A percentile compares a stretch with the other conserved stretches of the same genome.
These are phyloP conservation scores for Rhinolophus sinicus DNA, from an alignment of 2,113 vertebrate species.

Conservation along the genomic window DNA sequence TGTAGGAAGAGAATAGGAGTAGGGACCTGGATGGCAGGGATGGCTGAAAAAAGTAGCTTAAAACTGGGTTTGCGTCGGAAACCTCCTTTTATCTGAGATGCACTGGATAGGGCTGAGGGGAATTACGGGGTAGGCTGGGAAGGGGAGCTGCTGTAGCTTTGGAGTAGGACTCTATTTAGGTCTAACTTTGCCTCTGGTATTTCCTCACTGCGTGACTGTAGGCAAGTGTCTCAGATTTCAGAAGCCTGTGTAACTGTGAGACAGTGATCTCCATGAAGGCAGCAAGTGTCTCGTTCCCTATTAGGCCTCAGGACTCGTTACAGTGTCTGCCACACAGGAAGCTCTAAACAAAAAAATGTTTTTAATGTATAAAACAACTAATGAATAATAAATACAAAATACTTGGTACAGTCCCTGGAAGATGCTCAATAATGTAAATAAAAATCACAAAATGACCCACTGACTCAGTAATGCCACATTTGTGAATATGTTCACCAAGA, in stretches of 20 bases:
- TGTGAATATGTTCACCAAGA: background rate
- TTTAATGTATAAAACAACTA: background rate
- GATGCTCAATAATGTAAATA: background rate
- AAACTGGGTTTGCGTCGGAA: background rate
- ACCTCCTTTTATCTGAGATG: background rate
- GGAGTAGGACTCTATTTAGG: background rate
- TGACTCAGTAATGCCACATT: background rate
- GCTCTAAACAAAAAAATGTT: background rate
- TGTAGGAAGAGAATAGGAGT: background rate
- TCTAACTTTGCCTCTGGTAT: background rate
- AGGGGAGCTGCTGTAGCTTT: background rate
- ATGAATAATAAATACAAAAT: background rate
- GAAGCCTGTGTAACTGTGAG: background rate
- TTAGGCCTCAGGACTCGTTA: accelerated
- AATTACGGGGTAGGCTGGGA: background rate
- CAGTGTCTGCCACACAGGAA: background rate
- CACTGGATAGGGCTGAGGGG: background rate
- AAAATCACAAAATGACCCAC: background rate
- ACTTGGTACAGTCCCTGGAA: background rate
- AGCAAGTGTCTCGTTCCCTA: background rate
- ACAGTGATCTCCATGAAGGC: background rate
- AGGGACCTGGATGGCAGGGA: background rate
- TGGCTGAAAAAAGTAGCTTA: background rate
- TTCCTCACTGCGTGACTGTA: background rate
- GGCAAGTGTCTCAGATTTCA: background rate